These are phyloP conservation scores for Oophaga sylvatica DNA, from an alignment of 2,797 vertebrate species.

Conservation along the genomic window DNA sequence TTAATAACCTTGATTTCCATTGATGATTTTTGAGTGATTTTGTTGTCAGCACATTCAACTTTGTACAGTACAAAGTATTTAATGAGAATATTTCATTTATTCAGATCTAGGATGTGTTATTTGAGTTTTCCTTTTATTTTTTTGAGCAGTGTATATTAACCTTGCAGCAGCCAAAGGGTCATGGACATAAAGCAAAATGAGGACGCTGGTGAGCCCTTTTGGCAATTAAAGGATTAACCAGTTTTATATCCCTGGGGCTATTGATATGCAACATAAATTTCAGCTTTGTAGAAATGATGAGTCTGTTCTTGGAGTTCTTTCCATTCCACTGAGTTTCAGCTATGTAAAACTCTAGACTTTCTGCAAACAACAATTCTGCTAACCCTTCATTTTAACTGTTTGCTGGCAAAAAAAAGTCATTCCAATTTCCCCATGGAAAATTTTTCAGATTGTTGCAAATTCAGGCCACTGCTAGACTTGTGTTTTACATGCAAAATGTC, in stretches of 20 bases:
- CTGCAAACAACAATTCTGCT: slow-evolving; percentile 42
- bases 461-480: background rate
- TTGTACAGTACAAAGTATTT: too few relatives aligned
- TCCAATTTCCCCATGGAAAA: background rate
- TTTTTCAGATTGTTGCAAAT: background rate
- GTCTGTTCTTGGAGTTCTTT: slow-evolving; percentile 49
- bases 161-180: slow-evolving; percentile 19
- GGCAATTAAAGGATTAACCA: slow-evolving; percentile 35
- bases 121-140: too few relatives aligned
- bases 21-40: too few relatives aligned
- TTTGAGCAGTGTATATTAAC: slow-evolving; percentile 13
- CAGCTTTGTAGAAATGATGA: slow-evolving; percentile 23
- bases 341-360: slow-evolving; percentile 53
- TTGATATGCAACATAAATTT: slow-evolving; percentile 42
- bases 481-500: background rate
- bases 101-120: too few relatives aligned
- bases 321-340: slow-evolving; percentile 42
- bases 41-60: too few relatives aligned
- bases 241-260: slow-evolving; percentile 37
- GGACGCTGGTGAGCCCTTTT: background rate
- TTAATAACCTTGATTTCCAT: too few relatives aligned
- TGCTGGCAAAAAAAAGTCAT: slow-evolving; percentile 3
- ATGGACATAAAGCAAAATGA: slow-evolving; percentile 2
- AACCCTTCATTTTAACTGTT: slow-evolving; percentile 32
- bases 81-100: too few relatives aligned